Percentiles rank a stretch among this genome's conserved stretches.
Conservation (phyloP, 2,797 vertebrate genomes). For the Ara ararauna region DNA sequence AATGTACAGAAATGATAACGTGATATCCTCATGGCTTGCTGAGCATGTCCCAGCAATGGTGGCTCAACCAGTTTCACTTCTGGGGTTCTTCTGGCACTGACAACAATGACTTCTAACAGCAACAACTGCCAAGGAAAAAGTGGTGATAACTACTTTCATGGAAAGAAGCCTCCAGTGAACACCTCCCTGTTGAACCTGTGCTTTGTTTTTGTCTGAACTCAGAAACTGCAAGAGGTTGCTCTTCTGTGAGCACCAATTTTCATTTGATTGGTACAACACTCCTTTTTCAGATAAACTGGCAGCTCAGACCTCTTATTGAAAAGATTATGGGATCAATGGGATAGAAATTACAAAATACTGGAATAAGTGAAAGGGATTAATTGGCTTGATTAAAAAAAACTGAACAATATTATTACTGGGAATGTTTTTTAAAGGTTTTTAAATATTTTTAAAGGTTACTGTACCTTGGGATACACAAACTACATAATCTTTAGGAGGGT, state of each 20-base stretch:
- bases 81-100: background rate
- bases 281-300: slow-evolving; percentile 47
- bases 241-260: slow-evolving; percentile 32
- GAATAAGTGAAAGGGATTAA: slow-evolving; percentile 13
- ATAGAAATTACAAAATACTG: slow-evolving; percentile 4
- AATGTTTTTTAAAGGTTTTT: background rate
- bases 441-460: slow-evolving; percentile 22
- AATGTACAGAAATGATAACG: background rate
- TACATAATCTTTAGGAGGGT: background rate
- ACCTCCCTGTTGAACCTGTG: background rate
- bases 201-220: slow-evolving; percentile 50
- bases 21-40: background rate
- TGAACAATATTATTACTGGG: background rate
- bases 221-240: slow-evolving; percentile 32
- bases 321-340: background rate
- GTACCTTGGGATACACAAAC: background rate
- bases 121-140: slow-evolving; percentile 58
- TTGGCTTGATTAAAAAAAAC: background rate
- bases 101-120: slow-evolving; percentile 18
- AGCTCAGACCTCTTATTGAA: slow-evolving; percentile 26
- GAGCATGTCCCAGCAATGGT: background rate
- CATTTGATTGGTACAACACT: slow-evolving; percentile 15
- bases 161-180: slow-evolving; percentile 64
- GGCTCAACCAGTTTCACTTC: background rate
- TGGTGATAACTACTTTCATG: slow-evolving; percentile 69